A percentile compares a stretch with the other conserved stretches of the same genome.
Conservation (phyloP, 2,797 vertebrate genomes). For the Masticophis lateralis region DNA sequence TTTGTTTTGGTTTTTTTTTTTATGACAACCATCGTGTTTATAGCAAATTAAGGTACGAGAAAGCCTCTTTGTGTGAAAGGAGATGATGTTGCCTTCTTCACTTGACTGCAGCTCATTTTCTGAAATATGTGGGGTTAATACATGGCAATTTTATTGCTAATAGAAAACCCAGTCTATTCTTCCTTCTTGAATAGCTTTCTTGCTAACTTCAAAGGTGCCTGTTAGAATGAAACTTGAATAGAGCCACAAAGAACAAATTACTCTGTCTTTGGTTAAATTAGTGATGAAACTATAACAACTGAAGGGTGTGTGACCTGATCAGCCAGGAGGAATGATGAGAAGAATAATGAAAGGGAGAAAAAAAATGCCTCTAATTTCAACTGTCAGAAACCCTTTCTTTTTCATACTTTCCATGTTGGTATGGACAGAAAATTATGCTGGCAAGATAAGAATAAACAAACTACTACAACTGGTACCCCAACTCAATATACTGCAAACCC, state of each 20-base stretch:
- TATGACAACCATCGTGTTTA: not conserved
- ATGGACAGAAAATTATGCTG: not conserved
- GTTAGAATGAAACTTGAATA: conserved; percentile 11
- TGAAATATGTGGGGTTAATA: not conserved
- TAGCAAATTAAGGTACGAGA: not conserved
- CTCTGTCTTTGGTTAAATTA: conserved; percentile 32
- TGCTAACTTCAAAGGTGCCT: not conserved
- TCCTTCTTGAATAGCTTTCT: not conserved
- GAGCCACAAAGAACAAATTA: conserved; percentile 2
- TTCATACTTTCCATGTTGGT: not conserved
- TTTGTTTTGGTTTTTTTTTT: not conserved
- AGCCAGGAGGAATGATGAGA: not conserved
- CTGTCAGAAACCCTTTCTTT: not conserved
- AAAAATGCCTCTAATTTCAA: not conserved
- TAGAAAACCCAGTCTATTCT: not conserved
- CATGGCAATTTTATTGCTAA: not conserved
- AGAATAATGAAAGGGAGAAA: not conserved
- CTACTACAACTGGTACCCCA: not conserved
- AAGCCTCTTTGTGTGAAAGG: not conserved
- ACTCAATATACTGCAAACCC: not conserved
- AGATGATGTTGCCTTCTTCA: not conserved
- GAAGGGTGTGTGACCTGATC: conserved; percentile 3
- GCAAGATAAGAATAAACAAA: not conserved
- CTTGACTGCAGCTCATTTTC: conserved; percentile 2
- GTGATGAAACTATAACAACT: conserved; percentile 15